Conservation (phyloP, 1,140 invertebrate species). For the Amphibalanus amphitrite region DNA sequence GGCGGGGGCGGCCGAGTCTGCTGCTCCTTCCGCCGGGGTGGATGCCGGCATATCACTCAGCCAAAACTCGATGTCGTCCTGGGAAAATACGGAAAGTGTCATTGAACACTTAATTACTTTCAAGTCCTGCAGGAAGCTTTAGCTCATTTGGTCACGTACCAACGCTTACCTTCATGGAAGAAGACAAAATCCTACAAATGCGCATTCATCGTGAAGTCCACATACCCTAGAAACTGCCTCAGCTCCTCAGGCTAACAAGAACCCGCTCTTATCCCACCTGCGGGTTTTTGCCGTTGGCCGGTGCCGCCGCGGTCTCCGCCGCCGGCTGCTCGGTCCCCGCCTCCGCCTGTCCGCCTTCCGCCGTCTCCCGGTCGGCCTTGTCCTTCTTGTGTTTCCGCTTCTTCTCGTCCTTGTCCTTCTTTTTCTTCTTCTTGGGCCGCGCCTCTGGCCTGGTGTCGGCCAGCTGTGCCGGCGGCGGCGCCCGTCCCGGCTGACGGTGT, state of each 20-base stretch:
- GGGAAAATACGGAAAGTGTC: conserved; percentile 5
- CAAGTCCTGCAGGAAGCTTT: too few species aligned
- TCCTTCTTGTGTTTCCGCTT: conserved; percentile 21
- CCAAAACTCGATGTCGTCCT: conserved; percentile 30
- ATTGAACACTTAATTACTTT: too few species aligned
- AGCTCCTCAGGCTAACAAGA: too few species aligned
- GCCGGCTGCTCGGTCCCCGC: conserved; percentile 15
- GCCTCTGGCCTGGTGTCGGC: conserved; percentile 20
- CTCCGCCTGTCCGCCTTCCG: conserved; percentile 16
- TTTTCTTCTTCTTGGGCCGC: conserved; percentile 22
- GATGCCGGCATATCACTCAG: conserved; percentile 16
- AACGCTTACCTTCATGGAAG: too few species aligned
- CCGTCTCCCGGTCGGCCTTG: conserved; percentile 27
- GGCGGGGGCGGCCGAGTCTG: background rate
- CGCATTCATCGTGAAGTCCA: too few species aligned
- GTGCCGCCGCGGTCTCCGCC: conserved; percentile 10
- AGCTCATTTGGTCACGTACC: too few species aligned
- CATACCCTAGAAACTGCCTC: too few species aligned
- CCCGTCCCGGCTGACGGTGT: conserved; percentile 30
- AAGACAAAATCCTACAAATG: too few species aligned
- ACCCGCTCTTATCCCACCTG: conserved; percentile 6
- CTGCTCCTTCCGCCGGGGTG: background rate
- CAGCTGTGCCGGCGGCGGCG: conserved; percentile 17
- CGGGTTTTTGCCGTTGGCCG: conserved; percentile 13
- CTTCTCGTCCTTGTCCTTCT: conserved; percentile 21